Percentiles rank a stretch among this genome's conserved stretches.
Evolutionary conservation across 2,113 vertebrate genomes (phyloP).

Genomic region (Falcunculus frontatus): DNA sequence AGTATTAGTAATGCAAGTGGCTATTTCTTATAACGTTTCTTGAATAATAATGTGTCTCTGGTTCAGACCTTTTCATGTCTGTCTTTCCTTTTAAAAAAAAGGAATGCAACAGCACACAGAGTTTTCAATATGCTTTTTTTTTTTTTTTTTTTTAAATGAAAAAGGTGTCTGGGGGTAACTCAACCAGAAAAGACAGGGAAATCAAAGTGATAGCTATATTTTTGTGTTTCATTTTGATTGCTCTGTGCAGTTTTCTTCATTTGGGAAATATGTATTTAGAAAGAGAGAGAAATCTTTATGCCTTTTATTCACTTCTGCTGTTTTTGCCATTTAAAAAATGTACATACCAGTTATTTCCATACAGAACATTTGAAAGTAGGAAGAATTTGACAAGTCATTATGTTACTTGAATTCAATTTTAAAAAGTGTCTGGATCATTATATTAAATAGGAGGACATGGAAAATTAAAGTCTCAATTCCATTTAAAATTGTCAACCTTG

Average conservation of each 20-base stretch:
- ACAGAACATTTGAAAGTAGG: background rate
- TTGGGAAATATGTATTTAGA: background rate
- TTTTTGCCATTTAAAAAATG: background rate
- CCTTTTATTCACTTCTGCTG: background rate
- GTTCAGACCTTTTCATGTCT: background rate
- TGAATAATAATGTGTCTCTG: background rate
- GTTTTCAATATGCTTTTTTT: background rate
- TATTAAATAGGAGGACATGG: background rate
- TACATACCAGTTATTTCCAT: background rate
- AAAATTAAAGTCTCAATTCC: background rate
- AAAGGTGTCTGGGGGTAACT: background rate
- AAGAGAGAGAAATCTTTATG: background rate
- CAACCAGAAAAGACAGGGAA: slow-evolving; percentile 10
- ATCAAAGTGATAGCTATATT: background rate
- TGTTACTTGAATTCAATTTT: background rate
- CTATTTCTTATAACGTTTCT: background rate
- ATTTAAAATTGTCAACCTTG: background rate
- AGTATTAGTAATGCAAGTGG: slow-evolving; percentile 14
- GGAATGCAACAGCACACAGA: background rate
- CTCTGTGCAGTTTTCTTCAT: background rate
- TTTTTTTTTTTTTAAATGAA: background rate
- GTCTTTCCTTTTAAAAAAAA: background rate
- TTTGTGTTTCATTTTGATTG: background rate
- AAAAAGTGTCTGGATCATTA: background rate
- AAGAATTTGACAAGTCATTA: background rate